Base-by-base conservation (phyloP, 1,140 invertebrate genomes). In the Conus betulinus region DNA sequence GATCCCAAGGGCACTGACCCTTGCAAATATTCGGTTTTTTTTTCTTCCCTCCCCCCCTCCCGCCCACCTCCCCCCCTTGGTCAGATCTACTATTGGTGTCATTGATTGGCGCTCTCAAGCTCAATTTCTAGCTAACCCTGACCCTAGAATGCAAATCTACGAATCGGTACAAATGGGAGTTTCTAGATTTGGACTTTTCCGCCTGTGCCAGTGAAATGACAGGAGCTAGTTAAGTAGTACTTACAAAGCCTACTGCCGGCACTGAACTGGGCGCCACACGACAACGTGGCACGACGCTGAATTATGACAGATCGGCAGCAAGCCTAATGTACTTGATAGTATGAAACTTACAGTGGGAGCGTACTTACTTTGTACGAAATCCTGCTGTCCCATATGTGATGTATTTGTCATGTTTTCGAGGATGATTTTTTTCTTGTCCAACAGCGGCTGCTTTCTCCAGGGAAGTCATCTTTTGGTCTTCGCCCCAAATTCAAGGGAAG, bases 361-460 rank as follows among this genome's bases (percentile, higher is more conserved):
- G 82, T 76, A 85, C 57, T 95, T 95, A 97, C 97, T 95, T 96
- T 4, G 96, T 96, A 94, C 97, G 95, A 93, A 97, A 97, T 76
- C 97, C 97, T 67, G 97, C 97, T 52, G 97, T 97, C 89, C 97
- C 97, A 96, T 97, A 97, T 88, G 96, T 93, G 87, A 97, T 95
- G 51, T 87, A 83, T 63, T 81, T 94, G 51, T 92, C 90, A 20
- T 85, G 55, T 53, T 84, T 94, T 83, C 95, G 95, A 7, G 93
- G 93, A 92, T 96, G 95, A 52, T 94, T 92, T 60, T 92, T 92
- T 60, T 92, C 89, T 51, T 25, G 17, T 15, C 87, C 90, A 60
- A 89, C 20, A 25, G 88, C 85, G 3, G 51, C 84, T 25, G 89
- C 91, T 91, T 78, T 88, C 81, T 74, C 63, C 23, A 74, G 13